Evolutionary conservation across 2,797 vertebrate species (phyloP).

Genomic region (Ispidina lecontei): DNA sequence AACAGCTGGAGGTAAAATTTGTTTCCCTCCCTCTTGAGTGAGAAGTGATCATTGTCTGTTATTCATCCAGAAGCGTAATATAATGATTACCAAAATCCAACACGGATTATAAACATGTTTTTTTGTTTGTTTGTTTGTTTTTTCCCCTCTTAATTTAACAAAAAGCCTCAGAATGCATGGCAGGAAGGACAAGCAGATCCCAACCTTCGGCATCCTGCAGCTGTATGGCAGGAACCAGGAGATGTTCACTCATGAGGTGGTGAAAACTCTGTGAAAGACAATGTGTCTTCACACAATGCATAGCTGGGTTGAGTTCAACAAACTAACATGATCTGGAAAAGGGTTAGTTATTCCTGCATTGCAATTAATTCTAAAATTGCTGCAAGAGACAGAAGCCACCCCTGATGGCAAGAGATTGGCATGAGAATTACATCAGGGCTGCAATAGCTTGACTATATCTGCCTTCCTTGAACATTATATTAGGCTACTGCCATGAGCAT

Average conservation of each 20-base stretch:
- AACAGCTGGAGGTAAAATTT: neutral
- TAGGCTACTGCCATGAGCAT: neutral
- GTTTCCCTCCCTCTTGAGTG: neutral
- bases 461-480: accelerated
- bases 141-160: neutral
- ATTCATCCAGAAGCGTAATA: neutral
- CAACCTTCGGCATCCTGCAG: neutral
- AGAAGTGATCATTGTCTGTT: neutral
- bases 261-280: neutral
- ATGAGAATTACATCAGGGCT: neutral
- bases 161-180: neutral
- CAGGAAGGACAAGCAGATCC: neutral
- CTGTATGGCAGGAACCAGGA: accelerated
- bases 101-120: neutral
- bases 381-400: neutral
- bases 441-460: neutral
- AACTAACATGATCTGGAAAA: neutral
- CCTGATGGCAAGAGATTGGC: neutral
- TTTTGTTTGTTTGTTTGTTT: neutral
- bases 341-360: neutral
- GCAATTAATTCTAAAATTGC: neutral
- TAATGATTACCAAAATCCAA: neutral
- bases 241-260: neutral
- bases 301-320: neutral
- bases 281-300: accelerated